These are phyloP conservation scores for Pseudochromis fuscus DNA, from an alignment of 2,797 vertebrate genomes.

Conservation along the genomic window DNA sequence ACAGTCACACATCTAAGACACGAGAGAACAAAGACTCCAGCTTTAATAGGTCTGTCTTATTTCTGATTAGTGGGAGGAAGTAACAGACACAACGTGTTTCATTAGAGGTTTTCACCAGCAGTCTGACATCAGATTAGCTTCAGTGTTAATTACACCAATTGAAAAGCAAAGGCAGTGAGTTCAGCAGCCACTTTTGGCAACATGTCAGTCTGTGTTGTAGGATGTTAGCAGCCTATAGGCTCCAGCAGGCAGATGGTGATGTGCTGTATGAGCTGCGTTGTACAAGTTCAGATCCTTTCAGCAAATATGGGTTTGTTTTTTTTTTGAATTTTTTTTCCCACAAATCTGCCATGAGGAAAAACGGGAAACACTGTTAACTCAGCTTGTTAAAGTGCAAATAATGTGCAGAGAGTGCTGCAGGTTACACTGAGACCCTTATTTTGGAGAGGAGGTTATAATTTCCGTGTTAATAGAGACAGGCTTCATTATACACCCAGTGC, in stretches of 20 bases:
- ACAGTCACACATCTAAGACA: conserved; percentile 61
- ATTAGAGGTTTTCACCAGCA: conserved; percentile 67
- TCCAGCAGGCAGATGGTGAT: conserved; percentile 41
- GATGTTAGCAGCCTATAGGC: conserved; percentile 33
- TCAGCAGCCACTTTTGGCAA: conserved; percentile 45
- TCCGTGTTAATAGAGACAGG: conserved; percentile 32
- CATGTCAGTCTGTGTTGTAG: conserved; percentile 18
- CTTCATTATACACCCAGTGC: conserved; percentile 33
- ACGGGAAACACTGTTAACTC: conserved; percentile 7
- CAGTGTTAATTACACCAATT: conserved; percentile 63
- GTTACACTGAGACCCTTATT: conserved; percentile 16
- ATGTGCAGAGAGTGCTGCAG: conserved; percentile 8
- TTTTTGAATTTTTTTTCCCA: conserved; percentile 5
- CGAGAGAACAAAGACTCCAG: conserved; percentile 60
- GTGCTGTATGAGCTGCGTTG: conserved; percentile 14
- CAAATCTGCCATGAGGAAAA: conserved; percentile 5
- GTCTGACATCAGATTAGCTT: conserved; percentile 60
- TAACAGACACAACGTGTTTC: conserved; percentile 62
- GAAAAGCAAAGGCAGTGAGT: conserved; percentile 28
- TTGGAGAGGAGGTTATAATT: conserved; percentile 4
- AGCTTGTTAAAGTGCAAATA: conserved; percentile 37
- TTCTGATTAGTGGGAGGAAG: conserved; percentile 67
- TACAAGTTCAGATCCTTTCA: conserved; percentile 15
- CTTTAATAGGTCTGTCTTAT: conserved; percentile 66
- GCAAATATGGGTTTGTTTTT: conserved; percentile 22